Percentiles rank a stretch among this genome's conserved stretches.
Conservation (phyloP, 1,140 invertebrate genomes). For the Hypothenemus hampei region DNA sequence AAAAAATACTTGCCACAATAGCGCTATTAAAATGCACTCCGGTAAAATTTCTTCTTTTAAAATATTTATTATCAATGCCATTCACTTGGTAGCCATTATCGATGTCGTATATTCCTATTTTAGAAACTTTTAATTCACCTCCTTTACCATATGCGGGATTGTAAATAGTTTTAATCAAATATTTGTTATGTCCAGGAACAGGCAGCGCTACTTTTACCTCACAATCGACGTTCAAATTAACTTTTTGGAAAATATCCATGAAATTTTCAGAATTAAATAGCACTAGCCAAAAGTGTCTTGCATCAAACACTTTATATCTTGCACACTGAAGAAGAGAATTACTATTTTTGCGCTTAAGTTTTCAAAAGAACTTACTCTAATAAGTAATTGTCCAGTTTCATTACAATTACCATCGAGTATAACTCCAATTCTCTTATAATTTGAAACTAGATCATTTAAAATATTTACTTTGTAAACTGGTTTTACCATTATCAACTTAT, state of each 20-base stretch:
- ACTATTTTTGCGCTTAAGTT: neutral
- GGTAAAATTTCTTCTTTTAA: slow-evolving; percentile 49
- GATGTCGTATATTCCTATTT: slow-evolving; percentile 47
- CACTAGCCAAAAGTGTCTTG: slow-evolving; percentile 34
- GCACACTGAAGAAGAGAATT: slow-evolving; percentile 25
- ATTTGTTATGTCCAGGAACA: slow-evolving; percentile 3
- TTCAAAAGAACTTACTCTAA: neutral
- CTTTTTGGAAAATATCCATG: slow-evolving; percentile 24
- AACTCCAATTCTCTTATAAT: slow-evolving; percentile 15
- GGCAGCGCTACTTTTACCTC: slow-evolving; percentile 29
- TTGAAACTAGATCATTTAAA: neutral
- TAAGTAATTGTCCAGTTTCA: slow-evolving; percentile 3
- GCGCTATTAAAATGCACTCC: slow-evolving; percentile 49
- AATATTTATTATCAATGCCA: slow-evolving; percentile 44
- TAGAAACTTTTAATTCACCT: slow-evolving; percentile 47
- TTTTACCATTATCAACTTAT: slow-evolving; percentile 4
- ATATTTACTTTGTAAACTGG: slow-evolving; percentile 6
- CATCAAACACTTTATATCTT: slow-evolving; percentile 27
- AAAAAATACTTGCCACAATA: slow-evolving; percentile 44
- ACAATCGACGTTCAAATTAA: slow-evolving; percentile 30
- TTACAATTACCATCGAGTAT: slow-evolving; percentile 16
- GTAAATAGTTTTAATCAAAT: slow-evolving; percentile 31
- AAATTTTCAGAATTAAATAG: slow-evolving; percentile 11
- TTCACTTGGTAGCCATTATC: slow-evolving; percentile 40
- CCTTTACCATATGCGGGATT: slow-evolving; percentile 51